Evolutionary conservation across 53 echinoderm and acorn worm genomes (phyloP), one percentile per base, ranked within the genome.

Genomic region (Mesocentrotus franciscanus): DNA sequence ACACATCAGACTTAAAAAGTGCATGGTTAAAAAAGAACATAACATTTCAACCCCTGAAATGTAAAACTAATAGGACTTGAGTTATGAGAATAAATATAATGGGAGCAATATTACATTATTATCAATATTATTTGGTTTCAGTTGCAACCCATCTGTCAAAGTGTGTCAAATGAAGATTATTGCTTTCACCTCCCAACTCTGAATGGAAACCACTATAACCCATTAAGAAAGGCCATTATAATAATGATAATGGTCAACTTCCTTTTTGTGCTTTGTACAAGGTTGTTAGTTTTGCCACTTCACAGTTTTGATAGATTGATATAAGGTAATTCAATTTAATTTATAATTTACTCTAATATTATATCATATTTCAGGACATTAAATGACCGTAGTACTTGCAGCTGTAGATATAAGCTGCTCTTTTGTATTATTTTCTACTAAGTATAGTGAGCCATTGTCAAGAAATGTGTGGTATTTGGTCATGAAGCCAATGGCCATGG

Each of bases 401-500:
- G 74, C 74, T 74, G 74, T 74, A 74, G 32, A 74, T 74, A 74
- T 74, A 12, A 74, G 29, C 74, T 30, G 10, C 74, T 74, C 9
- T n/a, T n/a, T 71, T 27, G 74, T 14, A 8, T 74, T 74, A 30
- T 74, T 74, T 74, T 12, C 74, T 74, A 26, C 11, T 32, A 32
- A 74, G 20, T 26, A 0, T 74, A 49, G 18, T 74, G 74, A 74
- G 13, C 74, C 74, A 30, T 74, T 74, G 74, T 74, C 32, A 74
- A 74, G 74, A 74, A 74, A 74, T 74, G 11, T 32, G 30, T 74
- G 74, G 74, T 74, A 74, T 74, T 74, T 74, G 74, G 29, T 74
- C 32, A 6, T 11, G 74, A 32, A 74, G 74, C 74, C 74, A 74
- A 30, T 1, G 74, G 74, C 74, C 74, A 74, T 74, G 74, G 68